Base-by-base conservation (phyloP, 2,888 invertebrate species). In the Lucinisca nassula region DNA sequence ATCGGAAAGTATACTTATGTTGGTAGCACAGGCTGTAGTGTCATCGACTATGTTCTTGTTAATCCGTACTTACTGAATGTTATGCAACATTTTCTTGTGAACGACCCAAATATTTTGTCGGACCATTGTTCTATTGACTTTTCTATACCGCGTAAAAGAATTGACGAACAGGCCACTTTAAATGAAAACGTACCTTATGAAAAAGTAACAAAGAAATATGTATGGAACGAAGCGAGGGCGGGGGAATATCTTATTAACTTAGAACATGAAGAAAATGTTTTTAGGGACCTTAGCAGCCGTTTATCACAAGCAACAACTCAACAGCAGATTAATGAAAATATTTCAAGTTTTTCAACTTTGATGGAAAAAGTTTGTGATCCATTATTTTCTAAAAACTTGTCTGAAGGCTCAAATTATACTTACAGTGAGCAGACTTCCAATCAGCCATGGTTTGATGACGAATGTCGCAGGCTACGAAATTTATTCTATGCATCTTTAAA, bases 1-100 rank as follows among this genome's bases (percentile, higher is more conserved):
- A n/a, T 61, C 0, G 82, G 82, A n/a, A 72, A 82, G 21, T 82
- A 40, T 61, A 82, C 82, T 0, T 82, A 76, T 51, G 45, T 82
- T 21, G 77, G 40, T n/a, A 10, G 40, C 10, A 32, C 24, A n/a
- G 82, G 76, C 14, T 61, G 75, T 35, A 82, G 82, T 27, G 37
- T 77, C 12, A 72, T 76, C 1, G 82, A 82, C 37, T 72, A 70
- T 82, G 76, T 82, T 27, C 51, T 82, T 76, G 76, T 76, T 72
- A 76, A 51, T 27, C 35, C 58, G 8, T 49, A 67, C 14, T 30
- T 82, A n/a, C 45, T 82, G 27, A 38, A 32, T 14, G 30, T 58
- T 32, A 70, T 76, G 21, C 37, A 61, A 6, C 1, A 2, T 32
- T 82, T 82, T 35, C 6, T 45, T 21, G 70, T 82, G n/a, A 24